Conservation (phyloP, 2,888 invertebrate species). For the Lordiphosa fenestrarum region DNA sequence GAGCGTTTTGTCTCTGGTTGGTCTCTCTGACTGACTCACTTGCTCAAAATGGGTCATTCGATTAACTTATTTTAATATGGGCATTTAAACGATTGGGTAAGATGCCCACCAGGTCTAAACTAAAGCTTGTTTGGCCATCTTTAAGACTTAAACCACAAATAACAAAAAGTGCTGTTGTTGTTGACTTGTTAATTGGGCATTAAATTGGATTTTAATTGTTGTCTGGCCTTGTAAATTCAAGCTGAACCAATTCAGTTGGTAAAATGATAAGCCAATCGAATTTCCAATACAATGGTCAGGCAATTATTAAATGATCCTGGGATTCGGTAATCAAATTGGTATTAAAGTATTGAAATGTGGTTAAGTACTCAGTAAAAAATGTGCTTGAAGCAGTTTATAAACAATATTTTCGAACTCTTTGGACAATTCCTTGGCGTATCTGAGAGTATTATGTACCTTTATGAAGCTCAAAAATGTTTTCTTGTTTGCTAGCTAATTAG, state of each 20-base stretch:
- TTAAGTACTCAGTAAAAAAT: too few species aligned
- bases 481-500: too few species aligned
- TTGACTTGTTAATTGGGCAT: constrained; percentile 48
- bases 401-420: too few species aligned
- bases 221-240: constrained; percentile 47
- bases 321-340: too few species aligned
- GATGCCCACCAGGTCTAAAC: constrained; percentile 21
- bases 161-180: constrained; percentile 5
- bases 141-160: constrained; percentile 3
- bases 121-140: constrained; percentile 23
- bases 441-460: too few species aligned
- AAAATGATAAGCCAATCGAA: not conserved
- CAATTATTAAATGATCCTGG: too few species aligned
- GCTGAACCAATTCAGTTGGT: constrained; percentile 8
- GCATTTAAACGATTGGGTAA: constrained; percentile 48
- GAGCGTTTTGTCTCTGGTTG: constrained; percentile 28
- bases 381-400: too few species aligned
- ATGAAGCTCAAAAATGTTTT: too few species aligned
- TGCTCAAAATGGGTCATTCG: constrained; percentile 59
- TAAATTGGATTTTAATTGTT: constrained; percentile 55
- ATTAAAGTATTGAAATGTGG: too few species aligned
- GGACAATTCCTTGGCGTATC: too few species aligned
- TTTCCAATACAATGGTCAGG: too few species aligned
- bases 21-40: constrained; percentile 27
- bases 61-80: constrained; percentile 47